A percentile compares a stretch with the other conserved stretches of the same genome.
Conservation (phyloP, 2,113 vertebrate species). For the Alligator sinensis region DNA sequence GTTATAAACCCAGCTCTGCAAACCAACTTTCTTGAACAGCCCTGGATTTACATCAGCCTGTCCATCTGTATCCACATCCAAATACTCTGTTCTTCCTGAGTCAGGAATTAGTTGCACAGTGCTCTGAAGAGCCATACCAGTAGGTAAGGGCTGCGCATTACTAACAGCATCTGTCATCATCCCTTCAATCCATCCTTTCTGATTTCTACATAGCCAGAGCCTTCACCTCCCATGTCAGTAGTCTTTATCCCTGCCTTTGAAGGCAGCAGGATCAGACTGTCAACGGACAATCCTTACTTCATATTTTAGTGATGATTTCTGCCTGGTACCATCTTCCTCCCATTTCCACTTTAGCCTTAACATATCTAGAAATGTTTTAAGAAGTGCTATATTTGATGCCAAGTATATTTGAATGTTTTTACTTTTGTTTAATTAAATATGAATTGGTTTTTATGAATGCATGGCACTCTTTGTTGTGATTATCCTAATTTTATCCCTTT, state of each 20-base stretch:
- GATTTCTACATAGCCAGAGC: not conserved
- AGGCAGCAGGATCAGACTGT: constrained; percentile 14
- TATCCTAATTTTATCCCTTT: constrained; percentile 74
- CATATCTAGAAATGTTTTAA: not conserved
- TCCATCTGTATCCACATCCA: not conserved
- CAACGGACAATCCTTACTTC: not conserved
- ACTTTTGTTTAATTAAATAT: constrained; percentile 25
- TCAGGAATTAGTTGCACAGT: not conserved
- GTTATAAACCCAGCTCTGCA: not conserved
- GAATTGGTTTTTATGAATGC: constrained; percentile 36
- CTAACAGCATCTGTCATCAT: constrained; percentile 15
- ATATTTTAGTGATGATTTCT: constrained; percentile 14
- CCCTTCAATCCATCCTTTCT: constrained; percentile 22
- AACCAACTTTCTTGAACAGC: not conserved
- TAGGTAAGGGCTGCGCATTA: not conserved
- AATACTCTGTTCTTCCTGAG: not conserved
- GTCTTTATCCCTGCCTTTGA: constrained; percentile 40
- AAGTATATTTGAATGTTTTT: constrained; percentile 35
- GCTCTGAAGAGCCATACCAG: not conserved
- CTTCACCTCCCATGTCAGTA: constrained; percentile 2
- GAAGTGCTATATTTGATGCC: not conserved
- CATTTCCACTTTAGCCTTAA: not conserved
- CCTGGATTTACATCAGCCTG: not conserved
- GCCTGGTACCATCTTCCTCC: constrained; percentile 4
- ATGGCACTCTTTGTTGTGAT: constrained; percentile 46